phyloP scores from a whole-genome alignment of 2,888 invertebrate genomes.

The Nemurella pictetii region DNA sequence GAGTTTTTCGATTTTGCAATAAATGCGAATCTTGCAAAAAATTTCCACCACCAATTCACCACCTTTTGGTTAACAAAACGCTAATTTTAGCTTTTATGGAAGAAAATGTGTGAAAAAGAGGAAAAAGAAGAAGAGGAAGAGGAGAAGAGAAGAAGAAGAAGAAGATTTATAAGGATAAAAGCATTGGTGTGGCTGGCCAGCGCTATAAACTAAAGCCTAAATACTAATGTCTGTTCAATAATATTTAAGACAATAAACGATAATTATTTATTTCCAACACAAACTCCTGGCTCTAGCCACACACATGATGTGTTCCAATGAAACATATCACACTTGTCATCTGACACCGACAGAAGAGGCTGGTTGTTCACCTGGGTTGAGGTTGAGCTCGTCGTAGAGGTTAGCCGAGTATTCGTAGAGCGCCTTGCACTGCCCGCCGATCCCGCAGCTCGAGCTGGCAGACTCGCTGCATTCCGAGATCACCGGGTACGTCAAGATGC shows the following conservation, averaged over 20 bases:
- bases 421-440: conserved; percentile 76
- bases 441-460: conserved; percentile 42
- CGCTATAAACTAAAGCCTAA: no score
- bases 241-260: no score
- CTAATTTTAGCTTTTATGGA: neutral
- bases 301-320: no score
- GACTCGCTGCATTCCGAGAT: conserved; percentile 41
- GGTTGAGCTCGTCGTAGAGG: conserved; percentile 81
- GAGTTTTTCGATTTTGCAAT: neutral
- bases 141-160: neutral
- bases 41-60: no score
- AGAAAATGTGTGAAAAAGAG: no score
- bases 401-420: conserved; percentile 87
- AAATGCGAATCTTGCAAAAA: neutral
- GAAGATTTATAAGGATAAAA: no score
- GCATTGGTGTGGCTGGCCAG: no score
- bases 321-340: neutral
- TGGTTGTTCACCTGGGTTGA: conserved; percentile 61
- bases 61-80: no score
- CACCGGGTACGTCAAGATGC: conserved; percentile 44
- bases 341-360: no score
- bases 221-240: no score
- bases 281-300: no score
- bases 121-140: neutral
- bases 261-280: no score